phyloP scores from a whole-genome alignment of 2,113 vertebrate genomes.

The Passer montanus region DNA sequence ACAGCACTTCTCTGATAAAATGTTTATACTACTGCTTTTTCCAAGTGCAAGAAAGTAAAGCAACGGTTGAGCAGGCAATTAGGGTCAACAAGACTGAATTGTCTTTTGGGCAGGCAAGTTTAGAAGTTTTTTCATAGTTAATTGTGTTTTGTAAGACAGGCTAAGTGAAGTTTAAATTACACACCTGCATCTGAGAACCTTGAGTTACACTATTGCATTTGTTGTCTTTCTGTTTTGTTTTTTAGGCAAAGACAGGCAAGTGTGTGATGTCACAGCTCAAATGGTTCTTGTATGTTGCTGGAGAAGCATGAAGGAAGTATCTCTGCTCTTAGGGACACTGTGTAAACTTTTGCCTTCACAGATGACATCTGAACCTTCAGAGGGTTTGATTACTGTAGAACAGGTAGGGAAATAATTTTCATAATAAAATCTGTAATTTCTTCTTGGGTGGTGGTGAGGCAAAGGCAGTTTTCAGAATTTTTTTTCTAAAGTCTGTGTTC shows the following conservation, averaged over 20 bases:
- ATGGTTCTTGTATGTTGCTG: constrained; percentile 97
- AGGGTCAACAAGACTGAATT: neutral
- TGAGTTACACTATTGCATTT: neutral
- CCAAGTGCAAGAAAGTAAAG: neutral
- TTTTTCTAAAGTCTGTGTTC: neutral
- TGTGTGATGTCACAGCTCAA: constrained; percentile 90
- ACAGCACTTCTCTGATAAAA: neutral
- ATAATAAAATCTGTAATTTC: neutral
- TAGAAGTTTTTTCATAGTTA: neutral
- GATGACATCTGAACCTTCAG: constrained; percentile 2
- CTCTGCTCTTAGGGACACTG: constrained; percentile 88
- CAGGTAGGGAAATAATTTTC: constrained; percentile 79
- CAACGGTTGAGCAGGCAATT: neutral
- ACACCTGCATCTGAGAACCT: neutral
- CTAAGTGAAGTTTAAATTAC: neutral
- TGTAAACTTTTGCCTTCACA: constrained; percentile 86
- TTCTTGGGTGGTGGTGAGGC: neutral
- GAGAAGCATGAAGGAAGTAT: constrained; percentile 97
- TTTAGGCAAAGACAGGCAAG: constrained; percentile 68
- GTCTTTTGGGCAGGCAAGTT: neutral
- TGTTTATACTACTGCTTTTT: neutral
- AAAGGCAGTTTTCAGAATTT: neutral
- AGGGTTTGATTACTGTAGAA: constrained; percentile 80
- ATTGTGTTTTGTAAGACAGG: neutral
- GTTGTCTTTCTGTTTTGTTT: constrained; percentile 21